Evolutionary conservation across 2,888 invertebrate species (phyloP), one percentile per base, ranked within the genome.

Genomic region (Pasiphila rectangulata): DNA sequence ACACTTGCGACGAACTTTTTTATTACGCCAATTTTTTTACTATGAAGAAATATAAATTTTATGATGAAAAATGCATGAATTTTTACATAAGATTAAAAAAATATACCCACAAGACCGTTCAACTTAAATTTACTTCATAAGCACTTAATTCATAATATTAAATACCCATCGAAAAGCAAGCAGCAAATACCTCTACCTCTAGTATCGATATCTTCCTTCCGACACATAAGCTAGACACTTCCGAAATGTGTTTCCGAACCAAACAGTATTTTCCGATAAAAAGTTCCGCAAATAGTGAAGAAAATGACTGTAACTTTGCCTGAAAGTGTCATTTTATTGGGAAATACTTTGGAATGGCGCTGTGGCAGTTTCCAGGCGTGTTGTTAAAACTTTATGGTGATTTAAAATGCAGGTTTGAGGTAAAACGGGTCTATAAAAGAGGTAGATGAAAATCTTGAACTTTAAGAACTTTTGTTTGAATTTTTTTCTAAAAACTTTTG

Each of bases 301-400:
- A 69, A 72, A 69, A 68, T 72, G 60, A 65, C 64, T 56, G 48
- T 41, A 72, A 75, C 67, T 75, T 75, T 62, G 56, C 57, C 64
- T 61, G 61, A 46, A 61, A 72, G 65, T 67, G 71, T 70, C 76
- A 71, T 65, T 73, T 67, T 62, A 65, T 61, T 59, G 69, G 67
- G 62, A 65, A 37, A 70, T 67, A 64, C 64, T 68, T 64, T 59
- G 58, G 64, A 67, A 64, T 61, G 64, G 64, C 61, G 67, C 53
- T 47, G 61, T n/a, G 47, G 59, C 46, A 40, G 43, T 43, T 42
- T 20, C 25, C 27, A 32, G 41, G 43, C 46, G 45, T 39, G 46
- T 23, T 54, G 39, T 57, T 56, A 64, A 61, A 63, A 44, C 27
- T 51, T 42, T 45, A 37, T 27, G 29, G 36, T 50, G 29, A 52